phyloP scores from a whole-genome alignment of 1,140 invertebrate species.

The Physella acuta region DNA sequence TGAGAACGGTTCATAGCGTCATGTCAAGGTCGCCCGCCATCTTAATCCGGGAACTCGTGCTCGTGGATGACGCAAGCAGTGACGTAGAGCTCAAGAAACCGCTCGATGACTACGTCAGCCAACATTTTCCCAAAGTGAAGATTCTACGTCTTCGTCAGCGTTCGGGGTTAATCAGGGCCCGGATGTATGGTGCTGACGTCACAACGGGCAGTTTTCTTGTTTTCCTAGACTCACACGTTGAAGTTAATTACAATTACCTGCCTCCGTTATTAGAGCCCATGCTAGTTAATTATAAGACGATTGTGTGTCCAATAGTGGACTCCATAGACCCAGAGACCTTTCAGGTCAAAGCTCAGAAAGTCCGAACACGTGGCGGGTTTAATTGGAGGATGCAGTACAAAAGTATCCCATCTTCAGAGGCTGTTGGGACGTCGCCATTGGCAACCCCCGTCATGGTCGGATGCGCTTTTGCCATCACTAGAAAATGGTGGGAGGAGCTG shows the following conservation, averaged over 20 bases:
- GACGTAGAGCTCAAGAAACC: background rate
- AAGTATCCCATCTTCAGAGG: background rate
- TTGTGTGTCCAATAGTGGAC: background rate
- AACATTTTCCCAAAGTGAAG: background rate
- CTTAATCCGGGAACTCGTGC: background rate
- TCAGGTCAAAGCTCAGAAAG: background rate
- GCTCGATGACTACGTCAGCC: background rate
- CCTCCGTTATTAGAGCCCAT: constrained; percentile 1
- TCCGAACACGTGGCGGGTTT: background rate
- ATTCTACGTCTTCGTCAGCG: background rate
- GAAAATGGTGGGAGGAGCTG: constrained; percentile 60
- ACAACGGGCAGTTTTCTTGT: background rate
- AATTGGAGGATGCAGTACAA: background rate
- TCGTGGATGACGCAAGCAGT: background rate
- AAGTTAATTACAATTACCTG: constrained; percentile 4
- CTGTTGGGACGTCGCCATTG: background rate
- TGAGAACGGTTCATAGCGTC: background rate
- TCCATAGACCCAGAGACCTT: background rate
- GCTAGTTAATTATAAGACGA: background rate
- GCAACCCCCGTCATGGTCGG: constrained; percentile 10
- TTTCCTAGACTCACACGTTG: background rate
- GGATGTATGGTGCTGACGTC: background rate
- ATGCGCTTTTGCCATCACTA: constrained; percentile 9
- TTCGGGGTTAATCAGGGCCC: background rate
- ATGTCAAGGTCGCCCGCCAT: background rate